These are phyloP conservation scores for Drosophila tripunctata DNA, from an alignment of 2,888 invertebrate genomes.

Conservation along the genomic window DNA sequence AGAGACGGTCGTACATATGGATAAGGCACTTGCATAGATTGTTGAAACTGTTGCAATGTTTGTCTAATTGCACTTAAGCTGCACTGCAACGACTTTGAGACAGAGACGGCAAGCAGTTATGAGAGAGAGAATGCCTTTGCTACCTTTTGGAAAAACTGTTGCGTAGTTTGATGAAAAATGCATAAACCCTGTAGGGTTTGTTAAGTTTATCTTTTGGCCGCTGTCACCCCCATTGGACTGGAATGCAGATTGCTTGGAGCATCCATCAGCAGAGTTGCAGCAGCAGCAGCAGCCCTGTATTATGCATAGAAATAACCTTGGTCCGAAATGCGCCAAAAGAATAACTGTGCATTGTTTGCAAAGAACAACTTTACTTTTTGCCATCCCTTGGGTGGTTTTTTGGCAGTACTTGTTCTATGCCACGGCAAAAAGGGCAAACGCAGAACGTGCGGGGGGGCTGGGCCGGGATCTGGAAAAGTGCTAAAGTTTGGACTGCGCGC, in stretches of 20 bases:
- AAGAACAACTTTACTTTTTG: constrained; percentile 68
- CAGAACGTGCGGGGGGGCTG: not conserved
- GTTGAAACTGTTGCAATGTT: constrained; percentile 17
- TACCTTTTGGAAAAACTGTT: constrained; percentile 9
- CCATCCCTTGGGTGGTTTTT: constrained; percentile 45
- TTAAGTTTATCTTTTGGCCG: constrained; percentile 28
- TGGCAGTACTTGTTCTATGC: constrained; percentile 20
- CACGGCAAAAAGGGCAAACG: not conserved
- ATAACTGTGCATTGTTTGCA: constrained; percentile 75
- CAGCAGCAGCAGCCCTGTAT: constrained; percentile 44
- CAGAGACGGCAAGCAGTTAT: not conserved
- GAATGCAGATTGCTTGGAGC: constrained; percentile 50
- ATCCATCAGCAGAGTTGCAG: constrained; percentile 40
- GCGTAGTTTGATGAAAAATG: constrained; percentile 46
- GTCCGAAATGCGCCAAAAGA: constrained; percentile 71
- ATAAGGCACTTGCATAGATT: not conserved
- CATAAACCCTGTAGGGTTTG: constrained; percentile 17
- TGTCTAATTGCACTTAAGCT: constrained; percentile 53
- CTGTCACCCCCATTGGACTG: constrained; percentile 21
- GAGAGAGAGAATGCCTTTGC: not conserved
- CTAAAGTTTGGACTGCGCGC: constrained; percentile 74
- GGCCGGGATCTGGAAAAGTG: constrained; percentile 52
- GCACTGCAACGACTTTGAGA: no score
- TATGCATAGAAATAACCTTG: constrained; percentile 72
- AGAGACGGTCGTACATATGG: no score